These are phyloP conservation scores for Balanococcus diminutus DNA, from an alignment of 2,888 invertebrate genomes.

Conservation along the genomic window DNA sequence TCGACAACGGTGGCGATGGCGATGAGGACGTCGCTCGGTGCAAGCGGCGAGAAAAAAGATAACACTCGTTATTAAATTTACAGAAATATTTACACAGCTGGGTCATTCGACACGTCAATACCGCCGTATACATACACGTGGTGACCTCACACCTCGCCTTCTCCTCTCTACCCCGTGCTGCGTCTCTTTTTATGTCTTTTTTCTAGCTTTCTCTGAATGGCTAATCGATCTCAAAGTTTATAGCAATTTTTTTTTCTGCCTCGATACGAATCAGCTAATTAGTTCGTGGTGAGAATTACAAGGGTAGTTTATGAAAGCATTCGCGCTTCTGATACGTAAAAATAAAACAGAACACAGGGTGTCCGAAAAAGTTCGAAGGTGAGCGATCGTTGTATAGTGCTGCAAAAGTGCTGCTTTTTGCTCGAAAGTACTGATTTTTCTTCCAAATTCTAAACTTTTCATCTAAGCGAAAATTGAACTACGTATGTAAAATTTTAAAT, in stretches of 20 bases:
- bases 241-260: not conserved
- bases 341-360: too few species aligned
- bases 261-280: not conserved
- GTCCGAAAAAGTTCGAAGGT: too few species aligned
- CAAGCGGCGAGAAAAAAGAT: not conserved
- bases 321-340: too few species aligned
- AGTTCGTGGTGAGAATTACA: not conserved
- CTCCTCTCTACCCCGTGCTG: not conserved
- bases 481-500: too few species aligned
- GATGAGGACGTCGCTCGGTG: not conserved
- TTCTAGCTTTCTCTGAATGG: not conserved
- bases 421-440: too few species aligned
- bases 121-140: not conserved
- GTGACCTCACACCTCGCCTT: not conserved
- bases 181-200: not conserved
- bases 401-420: too few species aligned
- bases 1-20: too few species aligned
- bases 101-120: conserved; percentile 34
- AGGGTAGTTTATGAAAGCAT: too few species aligned
- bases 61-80: conserved; percentile 32
- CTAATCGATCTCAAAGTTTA: not conserved
- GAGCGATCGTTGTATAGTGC: too few species aligned
- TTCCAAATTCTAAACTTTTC: too few species aligned
- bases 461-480: too few species aligned
- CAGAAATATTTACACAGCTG: conserved; percentile 38